These are phyloP conservation scores for Gryllus bimaculatus DNA, from an alignment of 1,140 invertebrate species.

Conservation along the genomic window DNA sequence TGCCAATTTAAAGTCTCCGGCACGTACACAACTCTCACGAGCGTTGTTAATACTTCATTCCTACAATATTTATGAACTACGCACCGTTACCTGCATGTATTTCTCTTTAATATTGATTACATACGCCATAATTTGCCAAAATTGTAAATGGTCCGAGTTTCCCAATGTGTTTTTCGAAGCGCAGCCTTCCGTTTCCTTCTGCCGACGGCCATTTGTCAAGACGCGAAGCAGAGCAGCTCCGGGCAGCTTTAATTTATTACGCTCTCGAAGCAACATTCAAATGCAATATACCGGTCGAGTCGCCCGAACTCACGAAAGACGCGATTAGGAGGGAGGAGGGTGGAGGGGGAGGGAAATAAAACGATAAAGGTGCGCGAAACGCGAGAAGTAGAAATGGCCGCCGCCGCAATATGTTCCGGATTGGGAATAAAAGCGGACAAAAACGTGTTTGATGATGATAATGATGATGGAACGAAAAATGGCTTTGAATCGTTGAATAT, in stretches of 20 bases:
- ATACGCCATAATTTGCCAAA: background rate
- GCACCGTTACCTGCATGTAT: background rate
- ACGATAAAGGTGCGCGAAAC: background rate
- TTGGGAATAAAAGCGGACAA: too few species aligned
- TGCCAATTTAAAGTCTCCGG: background rate
- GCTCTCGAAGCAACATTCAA: background rate
- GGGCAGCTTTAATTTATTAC: background rate
- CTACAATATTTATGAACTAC: background rate
- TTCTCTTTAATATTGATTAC: constrained; percentile 1
- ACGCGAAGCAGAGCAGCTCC: background rate
- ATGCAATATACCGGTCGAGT: background rate
- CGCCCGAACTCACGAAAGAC: background rate
- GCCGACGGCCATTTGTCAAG: background rate
- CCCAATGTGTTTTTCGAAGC: background rate
- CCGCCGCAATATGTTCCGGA: background rate
- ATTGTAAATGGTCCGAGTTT: background rate
- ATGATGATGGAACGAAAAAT: too few species aligned
- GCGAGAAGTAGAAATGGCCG: background rate
- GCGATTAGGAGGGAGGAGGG: too few species aligned
- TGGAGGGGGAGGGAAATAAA: too few species aligned
- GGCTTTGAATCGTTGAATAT: too few species aligned
- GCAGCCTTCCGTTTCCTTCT: background rate
- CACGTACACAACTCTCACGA: background rate
- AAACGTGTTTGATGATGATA: too few species aligned
- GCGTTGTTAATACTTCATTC: background rate